Evolutionary conservation across 2,888 invertebrate genomes (phyloP).

Genomic region (Scaptodrosophila latifasciaeformis): DNA sequence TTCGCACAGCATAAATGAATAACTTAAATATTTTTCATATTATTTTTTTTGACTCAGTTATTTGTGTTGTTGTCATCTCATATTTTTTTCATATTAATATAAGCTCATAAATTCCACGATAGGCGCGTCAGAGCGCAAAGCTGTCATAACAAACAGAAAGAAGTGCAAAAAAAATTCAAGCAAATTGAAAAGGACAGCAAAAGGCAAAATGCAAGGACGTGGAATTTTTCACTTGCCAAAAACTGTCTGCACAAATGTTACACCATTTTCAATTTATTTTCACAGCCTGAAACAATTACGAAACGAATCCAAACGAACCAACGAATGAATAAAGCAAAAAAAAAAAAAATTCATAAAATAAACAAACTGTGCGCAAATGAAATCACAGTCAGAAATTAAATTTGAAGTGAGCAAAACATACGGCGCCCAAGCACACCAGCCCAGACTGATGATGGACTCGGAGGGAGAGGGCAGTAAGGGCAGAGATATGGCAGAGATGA

Average conservation of each 20-base stretch:
- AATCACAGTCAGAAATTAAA: slow-evolving; percentile 67
- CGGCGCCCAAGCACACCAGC: slow-evolving; percentile 33
- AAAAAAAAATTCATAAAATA: slow-evolving; percentile 28
- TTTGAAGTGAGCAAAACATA: slow-evolving; percentile 63
- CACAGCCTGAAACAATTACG: slow-evolving; percentile 65
- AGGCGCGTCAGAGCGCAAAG: slow-evolving; percentile 62
- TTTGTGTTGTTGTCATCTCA: too few relatives aligned
- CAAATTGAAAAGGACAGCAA: neutral
- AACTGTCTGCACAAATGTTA: too few relatives aligned
- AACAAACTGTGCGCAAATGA: slow-evolving; percentile 60
- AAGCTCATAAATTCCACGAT: slow-evolving; percentile 51
- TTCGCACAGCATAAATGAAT: neutral
- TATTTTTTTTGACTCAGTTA: too few relatives aligned
- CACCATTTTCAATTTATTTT: slow-evolving; percentile 64
- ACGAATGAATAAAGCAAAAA: slow-evolving; percentile 8
- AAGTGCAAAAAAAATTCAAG: too few relatives aligned
- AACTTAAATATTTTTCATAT: too few relatives aligned
- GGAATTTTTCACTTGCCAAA: too few relatives aligned
- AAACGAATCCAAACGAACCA: neutral
- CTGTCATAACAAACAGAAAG: too few relatives aligned
- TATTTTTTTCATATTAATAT: too few relatives aligned
- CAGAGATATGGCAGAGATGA: neutral
- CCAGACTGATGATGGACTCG: neutral
- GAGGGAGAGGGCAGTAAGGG: neutral
- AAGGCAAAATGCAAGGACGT: neutral